phyloP scores from a whole-genome alignment of 2,113 vertebrate species.

The Ammospiza caudacuta region DNA sequence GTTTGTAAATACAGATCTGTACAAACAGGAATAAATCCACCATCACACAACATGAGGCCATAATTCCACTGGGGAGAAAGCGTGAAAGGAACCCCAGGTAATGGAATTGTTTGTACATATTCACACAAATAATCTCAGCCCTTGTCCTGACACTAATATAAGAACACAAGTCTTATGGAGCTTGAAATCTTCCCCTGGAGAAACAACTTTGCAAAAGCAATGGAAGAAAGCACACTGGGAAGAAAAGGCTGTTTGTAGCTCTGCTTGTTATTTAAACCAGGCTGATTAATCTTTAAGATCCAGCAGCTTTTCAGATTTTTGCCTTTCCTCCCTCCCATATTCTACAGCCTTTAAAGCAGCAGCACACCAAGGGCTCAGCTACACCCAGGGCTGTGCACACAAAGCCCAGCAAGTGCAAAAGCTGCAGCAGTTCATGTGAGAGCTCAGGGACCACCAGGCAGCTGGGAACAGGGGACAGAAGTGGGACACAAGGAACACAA shows the following conservation, averaged over 20 bases:
- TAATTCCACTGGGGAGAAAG: neutral
- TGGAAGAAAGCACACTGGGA: neutral
- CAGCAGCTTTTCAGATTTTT: slow-evolving; percentile 3
- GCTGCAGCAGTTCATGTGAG: neutral
- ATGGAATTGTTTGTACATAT: slow-evolving; percentile 1
- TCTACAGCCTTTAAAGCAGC: neutral
- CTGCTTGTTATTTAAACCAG: neutral
- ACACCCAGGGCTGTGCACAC: neutral
- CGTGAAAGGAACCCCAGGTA: slow-evolving; percentile 22
- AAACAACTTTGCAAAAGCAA: neutral
- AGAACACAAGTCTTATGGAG: neutral
- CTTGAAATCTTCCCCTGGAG: slow-evolving; percentile 39
- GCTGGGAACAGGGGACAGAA: neutral
- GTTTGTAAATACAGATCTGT: neutral
- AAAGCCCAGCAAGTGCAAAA: neutral
- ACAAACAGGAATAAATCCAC: neutral
- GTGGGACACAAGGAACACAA: neutral
- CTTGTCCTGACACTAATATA: slow-evolving; percentile 27
- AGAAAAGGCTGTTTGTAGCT: neutral
- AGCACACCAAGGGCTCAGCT: neutral
- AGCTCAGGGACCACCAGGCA: neutral
- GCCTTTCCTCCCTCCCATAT: neutral
- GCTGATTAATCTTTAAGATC: slow-evolving; percentile 26
- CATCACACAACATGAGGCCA: neutral
- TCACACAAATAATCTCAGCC: slow-evolving; percentile 48